Percentiles rank a stretch among this genome's conserved stretches.
Evolutionary conservation across 2,797 vertebrate genomes (phyloP).

Genomic region (Salarias fasciatus): DNA sequence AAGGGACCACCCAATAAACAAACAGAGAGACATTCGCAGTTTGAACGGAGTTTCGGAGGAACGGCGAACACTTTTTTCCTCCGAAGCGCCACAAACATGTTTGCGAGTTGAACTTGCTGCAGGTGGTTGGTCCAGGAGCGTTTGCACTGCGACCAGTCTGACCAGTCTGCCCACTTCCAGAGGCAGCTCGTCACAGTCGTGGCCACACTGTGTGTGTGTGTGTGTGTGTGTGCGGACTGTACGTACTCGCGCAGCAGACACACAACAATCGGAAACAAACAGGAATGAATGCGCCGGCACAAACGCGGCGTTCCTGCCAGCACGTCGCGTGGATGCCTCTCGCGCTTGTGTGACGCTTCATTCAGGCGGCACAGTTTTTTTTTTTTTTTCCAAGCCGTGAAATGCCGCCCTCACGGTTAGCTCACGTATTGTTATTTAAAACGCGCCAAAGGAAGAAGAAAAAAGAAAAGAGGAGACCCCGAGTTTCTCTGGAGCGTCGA

Average conservation of each 20-base stretch:
- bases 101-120: conserved; percentile 8
- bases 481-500: conserved; percentile 15
- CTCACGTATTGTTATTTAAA: background rate
- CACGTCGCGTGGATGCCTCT: conserved; percentile 39
- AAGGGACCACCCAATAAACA: conserved; percentile 74
- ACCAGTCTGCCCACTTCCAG: conserved; percentile 55
- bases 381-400: background rate
- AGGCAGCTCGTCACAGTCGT: conserved; percentile 38
- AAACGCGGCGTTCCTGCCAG: conserved; percentile 38
- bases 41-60: conserved; percentile 7
- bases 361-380: background rate
- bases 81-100: background rate
- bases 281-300: background rate
- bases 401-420: background rate
- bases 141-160: conserved; percentile 62
- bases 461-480: conserved; percentile 1
- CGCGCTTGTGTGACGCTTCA: conserved; percentile 42
- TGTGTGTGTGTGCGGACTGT: no score
- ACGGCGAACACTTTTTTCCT: conserved; percentile 26
- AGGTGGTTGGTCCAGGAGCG: conserved; percentile 17
- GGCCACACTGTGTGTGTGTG: conserved; percentile 29
- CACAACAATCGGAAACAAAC: background rate
- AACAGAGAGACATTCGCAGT: conserved; percentile 52
- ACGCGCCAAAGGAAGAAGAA: background rate
- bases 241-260: conserved; percentile 36